These are phyloP conservation scores for Haliaeetus leucogaster DNA, from an alignment of 2,113 vertebrate genomes.

Conservation along the genomic window DNA sequence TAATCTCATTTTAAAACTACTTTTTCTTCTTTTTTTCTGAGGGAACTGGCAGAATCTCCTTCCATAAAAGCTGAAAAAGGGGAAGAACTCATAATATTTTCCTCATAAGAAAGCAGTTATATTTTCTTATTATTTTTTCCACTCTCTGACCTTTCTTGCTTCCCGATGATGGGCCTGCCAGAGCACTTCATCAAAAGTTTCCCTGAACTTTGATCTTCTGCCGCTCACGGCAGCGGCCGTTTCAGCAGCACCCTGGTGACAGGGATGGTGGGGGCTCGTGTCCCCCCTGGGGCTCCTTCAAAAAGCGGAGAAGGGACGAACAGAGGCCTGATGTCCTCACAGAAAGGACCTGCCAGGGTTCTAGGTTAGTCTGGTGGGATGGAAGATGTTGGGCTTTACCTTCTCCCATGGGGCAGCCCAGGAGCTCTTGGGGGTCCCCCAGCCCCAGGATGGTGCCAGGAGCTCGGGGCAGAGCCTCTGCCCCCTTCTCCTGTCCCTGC, in stretches of 20 bases:
- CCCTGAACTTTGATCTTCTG: constrained; percentile 52
- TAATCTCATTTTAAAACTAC: constrained; percentile 86
- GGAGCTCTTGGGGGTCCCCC: neutral
- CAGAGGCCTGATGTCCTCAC: neutral
- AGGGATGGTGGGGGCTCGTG: neutral
- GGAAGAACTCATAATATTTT: constrained; percentile 83
- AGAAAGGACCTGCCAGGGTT: neutral
- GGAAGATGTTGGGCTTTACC: neutral
- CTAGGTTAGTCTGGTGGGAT: neutral
- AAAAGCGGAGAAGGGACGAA: neutral
- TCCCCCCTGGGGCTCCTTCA: neutral
- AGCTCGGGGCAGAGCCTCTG: neutral
- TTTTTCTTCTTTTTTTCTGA: constrained; percentile 83
- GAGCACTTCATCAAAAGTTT: constrained; percentile 72
- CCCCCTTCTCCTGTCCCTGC: neutral
- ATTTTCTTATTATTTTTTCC: constrained; percentile 79
- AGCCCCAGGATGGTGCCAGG: neutral
- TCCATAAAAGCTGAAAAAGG: constrained; percentile 83
- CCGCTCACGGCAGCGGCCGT: neutral
- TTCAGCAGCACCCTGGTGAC: neutral
- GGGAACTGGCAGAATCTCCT: constrained; percentile 83
- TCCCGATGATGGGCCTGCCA: constrained; percentile 60
- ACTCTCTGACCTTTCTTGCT: constrained; percentile 75
- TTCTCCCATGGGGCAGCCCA: neutral
- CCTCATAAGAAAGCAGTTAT: constrained; percentile 81